phyloP scores from a whole-genome alignment of 2,888 invertebrate genomes.

The Erebia epiphron region DNA sequence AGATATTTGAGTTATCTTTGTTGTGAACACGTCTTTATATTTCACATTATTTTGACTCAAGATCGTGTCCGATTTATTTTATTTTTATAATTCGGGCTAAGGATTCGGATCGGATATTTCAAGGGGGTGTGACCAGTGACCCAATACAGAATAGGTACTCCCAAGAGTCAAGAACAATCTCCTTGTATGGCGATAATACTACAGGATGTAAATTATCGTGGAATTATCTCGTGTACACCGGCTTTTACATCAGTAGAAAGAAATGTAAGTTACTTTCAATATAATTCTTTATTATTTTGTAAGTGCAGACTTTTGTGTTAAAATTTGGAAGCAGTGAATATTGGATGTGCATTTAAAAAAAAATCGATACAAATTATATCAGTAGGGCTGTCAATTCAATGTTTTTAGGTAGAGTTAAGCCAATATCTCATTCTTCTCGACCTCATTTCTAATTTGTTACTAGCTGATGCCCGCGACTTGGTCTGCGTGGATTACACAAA shows the following conservation, averaged over 20 bases:
- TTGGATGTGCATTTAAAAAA: neutral
- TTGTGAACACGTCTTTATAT: neutral
- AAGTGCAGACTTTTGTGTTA: neutral
- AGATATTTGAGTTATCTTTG: neutral
- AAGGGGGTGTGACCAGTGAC: slow-evolving; percentile 6
- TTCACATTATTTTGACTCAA: neutral
- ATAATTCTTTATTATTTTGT: neutral
- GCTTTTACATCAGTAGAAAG: slow-evolving; percentile 5
- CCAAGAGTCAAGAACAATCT: slow-evolving; percentile 28
- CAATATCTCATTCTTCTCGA: too few species aligned
- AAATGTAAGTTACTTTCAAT: neutral
- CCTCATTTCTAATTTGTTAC: neutral
- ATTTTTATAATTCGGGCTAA: neutral
- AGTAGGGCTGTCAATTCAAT: too few species aligned
- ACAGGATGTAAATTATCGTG: slow-evolving; percentile 23
- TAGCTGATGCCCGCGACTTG: neutral
- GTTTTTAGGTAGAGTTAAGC: too few species aligned
- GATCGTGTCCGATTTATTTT: slow-evolving; percentile 11
- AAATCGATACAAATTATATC: too few species aligned
- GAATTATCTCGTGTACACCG: slow-evolving; percentile 1
- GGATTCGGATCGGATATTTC: slow-evolving; percentile 10
- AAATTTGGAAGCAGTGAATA: slow-evolving; percentile 1
- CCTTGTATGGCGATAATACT: slow-evolving; percentile 23
- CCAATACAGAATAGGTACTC: slow-evolving; percentile 24
- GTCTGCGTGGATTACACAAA: neutral